These are phyloP conservation scores for Trichopria drosophilae DNA, from an alignment of 2,888 invertebrate species.

Conservation along the genomic window DNA sequence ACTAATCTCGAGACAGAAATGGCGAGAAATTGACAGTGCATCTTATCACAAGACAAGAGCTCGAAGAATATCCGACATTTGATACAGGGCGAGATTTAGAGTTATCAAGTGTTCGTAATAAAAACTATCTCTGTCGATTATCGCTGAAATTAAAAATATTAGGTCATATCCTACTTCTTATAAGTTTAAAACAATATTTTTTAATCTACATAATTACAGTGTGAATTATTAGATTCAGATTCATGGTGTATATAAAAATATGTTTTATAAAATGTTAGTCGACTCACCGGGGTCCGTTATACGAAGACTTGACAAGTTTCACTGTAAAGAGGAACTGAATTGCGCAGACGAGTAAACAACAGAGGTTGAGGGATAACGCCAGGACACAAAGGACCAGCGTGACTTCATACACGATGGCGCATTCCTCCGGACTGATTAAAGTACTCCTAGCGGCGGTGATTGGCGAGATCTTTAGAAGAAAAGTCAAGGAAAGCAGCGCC, in stretches of 20 bases:
- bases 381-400: conserved; percentile 87
- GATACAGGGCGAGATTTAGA: too few relatives aligned
- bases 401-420: conserved; percentile 87
- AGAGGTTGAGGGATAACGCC: conserved; percentile 84
- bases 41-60: too few relatives aligned
- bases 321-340: conserved; percentile 93
- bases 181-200: too few relatives aligned
- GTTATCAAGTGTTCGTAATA: too few relatives aligned
- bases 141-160: background rate
- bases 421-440: conserved; percentile 73
- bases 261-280: too few relatives aligned
- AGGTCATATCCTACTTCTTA: background rate
- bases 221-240: too few relatives aligned
- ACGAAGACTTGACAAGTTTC: conserved; percentile 84
- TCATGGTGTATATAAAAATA: background rate
- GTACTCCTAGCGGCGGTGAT: conserved; percentile 62
- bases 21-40: too few relatives aligned
- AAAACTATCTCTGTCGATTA: conserved; percentile 20
- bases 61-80: too few relatives aligned
- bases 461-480: conserved; percentile 82
- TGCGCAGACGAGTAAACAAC: conserved; percentile 89
- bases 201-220: too few relatives aligned
- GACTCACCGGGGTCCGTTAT: conserved; percentile 58
- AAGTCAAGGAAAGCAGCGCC: conserved; percentile 80
- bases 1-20: too few relatives aligned